Evolutionary conservation across 1,140 invertebrate genomes (phyloP).

Genomic region (Brachystomella parvula): DNA sequence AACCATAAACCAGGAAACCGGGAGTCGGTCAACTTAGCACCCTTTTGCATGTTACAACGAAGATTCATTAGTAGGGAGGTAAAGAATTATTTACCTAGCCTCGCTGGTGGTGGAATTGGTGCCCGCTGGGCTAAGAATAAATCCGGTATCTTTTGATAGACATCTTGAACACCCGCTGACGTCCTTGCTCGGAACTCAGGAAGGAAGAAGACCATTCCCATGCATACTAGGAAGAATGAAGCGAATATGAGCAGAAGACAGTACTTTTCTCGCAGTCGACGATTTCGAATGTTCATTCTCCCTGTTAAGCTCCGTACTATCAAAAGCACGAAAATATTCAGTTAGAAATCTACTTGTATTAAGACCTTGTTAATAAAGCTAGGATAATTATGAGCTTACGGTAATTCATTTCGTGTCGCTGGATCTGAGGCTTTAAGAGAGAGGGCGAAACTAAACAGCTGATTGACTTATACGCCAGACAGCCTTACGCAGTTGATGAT

Average conservation of each 20-base stretch:
- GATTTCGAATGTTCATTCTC: conserved; percentile 30
- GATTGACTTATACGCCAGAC: too few species aligned
- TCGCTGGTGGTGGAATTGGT: conserved; percentile 17
- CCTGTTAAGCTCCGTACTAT: conserved; percentile 7
- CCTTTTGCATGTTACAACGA: too few species aligned
- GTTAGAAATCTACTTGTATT: neutral
- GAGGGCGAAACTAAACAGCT: too few species aligned
- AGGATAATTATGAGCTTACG: neutral
- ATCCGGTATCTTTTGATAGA: conserved; percentile 37
- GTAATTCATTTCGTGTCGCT: neutral
- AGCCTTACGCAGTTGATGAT: too few species aligned
- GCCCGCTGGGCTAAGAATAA: conserved; percentile 36
- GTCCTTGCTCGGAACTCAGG: conserved; percentile 34
- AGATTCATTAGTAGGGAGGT: neutral
- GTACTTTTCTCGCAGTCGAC: conserved; percentile 35
- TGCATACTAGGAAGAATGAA: conserved; percentile 36
- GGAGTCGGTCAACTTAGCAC: too few species aligned
- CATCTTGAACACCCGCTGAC: conserved; percentile 32
- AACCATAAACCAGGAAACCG: neutral
- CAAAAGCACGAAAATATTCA: neutral
- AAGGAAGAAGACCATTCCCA: conserved; percentile 38
- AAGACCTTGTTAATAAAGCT: neutral
- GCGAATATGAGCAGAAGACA: conserved; percentile 34
- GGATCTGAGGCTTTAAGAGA: too few species aligned
- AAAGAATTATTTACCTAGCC: neutral